Evolutionary conservation across 30 jellyfish, hydroid and myxozoan genomes (phyloP), one percentile per base, ranked within the genome.

Genomic region (Aurelia coerulea): DNA sequence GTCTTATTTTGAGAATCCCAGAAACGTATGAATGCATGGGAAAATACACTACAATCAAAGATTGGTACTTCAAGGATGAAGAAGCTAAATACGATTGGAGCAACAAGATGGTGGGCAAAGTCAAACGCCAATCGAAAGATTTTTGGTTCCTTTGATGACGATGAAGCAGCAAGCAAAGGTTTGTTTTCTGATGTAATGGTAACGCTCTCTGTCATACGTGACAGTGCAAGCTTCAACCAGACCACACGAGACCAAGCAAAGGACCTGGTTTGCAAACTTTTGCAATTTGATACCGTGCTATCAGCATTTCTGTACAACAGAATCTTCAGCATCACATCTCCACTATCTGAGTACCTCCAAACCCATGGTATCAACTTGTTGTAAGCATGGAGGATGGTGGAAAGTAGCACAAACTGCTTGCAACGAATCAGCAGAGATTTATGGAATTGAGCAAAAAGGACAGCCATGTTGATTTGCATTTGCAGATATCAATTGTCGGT

Each of bases 21-120:
- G 46, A 73, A 73, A 39, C 34, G 84, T n/a, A 73, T 73, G 84
- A 52, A 73, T 19, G 72, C 23, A 52, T 73, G 84, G 84, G 84
- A 73, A 16, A 34, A 34, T 0, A 39, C 78, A 42, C 46, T 73
- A 39, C 72, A 39, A 35, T 73, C 84, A 35, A 58, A 78, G 78
- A 68, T 68, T 68, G 78, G 78, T 68, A 68, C 78, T 9, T 68
- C 78, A 42, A 42, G 53, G 11, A 42, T 42, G 53, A 42, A 42
- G 53, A 68, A 68, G 78, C 83, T 72, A 72, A 14, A 11, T 50
- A 72, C 70, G 83, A 72, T 72, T 72, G 83, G 83, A 72, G 85
- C 85, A 53, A 74, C 74, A 8, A 74, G 73, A 74, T 74, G 85
- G 85, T 74, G 85, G 85, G 74, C 63, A 74, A 74, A 74, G 59